These are phyloP conservation scores for Nesoenas mayeri DNA, from an alignment of 2,113 vertebrate genomes.

Conservation along the genomic window DNA sequence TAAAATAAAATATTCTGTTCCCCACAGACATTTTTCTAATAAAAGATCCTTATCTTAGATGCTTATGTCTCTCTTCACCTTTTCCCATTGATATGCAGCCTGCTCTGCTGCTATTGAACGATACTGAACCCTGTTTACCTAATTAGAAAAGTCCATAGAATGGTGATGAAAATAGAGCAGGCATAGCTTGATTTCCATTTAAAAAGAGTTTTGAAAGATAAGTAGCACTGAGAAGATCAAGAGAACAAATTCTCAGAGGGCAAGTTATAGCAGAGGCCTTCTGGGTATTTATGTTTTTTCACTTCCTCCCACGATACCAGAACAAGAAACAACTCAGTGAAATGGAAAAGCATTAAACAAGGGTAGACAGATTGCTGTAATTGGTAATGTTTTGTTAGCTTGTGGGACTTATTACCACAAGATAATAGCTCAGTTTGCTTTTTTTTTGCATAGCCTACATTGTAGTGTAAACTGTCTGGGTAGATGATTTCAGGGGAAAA, in stretches of 20 bases:
- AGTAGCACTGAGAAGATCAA: slow-evolving; percentile 28
- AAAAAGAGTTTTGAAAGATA: not conserved
- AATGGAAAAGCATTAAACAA: slow-evolving; percentile 6
- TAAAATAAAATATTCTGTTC: not conserved
- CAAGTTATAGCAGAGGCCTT: not conserved
- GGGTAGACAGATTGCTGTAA: slow-evolving; percentile 26
- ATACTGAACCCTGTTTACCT: not conserved
- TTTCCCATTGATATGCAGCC: not conserved
- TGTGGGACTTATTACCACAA: not conserved
- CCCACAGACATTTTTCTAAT: not conserved
- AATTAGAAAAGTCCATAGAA: not conserved
- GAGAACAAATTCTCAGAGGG: slow-evolving; percentile 40
- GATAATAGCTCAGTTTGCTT: not conserved
- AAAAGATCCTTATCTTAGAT: not conserved
- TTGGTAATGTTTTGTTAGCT: slow-evolving; percentile 51
- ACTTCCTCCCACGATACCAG: not conserved
- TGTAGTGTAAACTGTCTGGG: not conserved
- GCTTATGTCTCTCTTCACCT: not conserved
- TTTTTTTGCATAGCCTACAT: not conserved
- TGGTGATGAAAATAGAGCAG: not conserved
- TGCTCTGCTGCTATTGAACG: not conserved
- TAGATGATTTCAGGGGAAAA: not conserved
- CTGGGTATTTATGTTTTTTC: slow-evolving; percentile 24
- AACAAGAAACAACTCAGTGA: not conserved
- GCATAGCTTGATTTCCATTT: not conserved